A percentile compares a stretch with the other conserved stretches of the same genome.
phyloP scores from a whole-genome alignment of 2,888 invertebrate genomes.

The Melanargia galathea region DNA sequence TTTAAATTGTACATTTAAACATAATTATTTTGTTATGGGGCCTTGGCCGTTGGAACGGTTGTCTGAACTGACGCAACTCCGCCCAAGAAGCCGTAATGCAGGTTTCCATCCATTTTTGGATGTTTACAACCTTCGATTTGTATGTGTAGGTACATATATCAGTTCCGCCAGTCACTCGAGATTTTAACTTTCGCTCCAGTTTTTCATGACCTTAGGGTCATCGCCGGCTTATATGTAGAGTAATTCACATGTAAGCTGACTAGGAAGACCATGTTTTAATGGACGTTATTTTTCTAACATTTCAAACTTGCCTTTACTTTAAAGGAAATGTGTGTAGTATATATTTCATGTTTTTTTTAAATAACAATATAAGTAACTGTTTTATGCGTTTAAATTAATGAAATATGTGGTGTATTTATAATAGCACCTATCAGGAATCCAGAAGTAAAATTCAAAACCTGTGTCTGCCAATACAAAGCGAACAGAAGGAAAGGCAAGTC shows the following conservation, averaged over 20 bases:
- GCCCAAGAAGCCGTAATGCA: constrained; percentile 48
- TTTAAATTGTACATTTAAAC: constrained; percentile 44
- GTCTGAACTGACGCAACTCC: constrained; percentile 47
- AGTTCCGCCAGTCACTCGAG: constrained; percentile 70
- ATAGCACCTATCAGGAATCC: no score
- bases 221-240: constrained; percentile 19
- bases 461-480: no score
- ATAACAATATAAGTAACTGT: no score
- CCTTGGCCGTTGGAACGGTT: constrained; percentile 43
- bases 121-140: constrained; percentile 64
- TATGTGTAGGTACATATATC: no score
- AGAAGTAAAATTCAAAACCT: no score
- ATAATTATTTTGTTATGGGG: constrained; percentile 49
- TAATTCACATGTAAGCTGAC: neutral
- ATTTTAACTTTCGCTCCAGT: constrained; percentile 70
- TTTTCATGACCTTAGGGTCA: constrained; percentile 69
- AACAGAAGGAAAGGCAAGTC: no score
- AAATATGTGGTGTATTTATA: no score
- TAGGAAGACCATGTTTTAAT: constrained; percentile 8
- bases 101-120: constrained; percentile 70
- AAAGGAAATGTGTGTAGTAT: neutral
- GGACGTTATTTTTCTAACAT: neutral
- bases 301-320: neutral
- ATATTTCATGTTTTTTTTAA: neutral
- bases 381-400: no score